These are phyloP conservation scores for Leptarthrus brevirostris DNA, from an alignment of 2,888 invertebrate genomes.

Conservation along the genomic window DNA sequence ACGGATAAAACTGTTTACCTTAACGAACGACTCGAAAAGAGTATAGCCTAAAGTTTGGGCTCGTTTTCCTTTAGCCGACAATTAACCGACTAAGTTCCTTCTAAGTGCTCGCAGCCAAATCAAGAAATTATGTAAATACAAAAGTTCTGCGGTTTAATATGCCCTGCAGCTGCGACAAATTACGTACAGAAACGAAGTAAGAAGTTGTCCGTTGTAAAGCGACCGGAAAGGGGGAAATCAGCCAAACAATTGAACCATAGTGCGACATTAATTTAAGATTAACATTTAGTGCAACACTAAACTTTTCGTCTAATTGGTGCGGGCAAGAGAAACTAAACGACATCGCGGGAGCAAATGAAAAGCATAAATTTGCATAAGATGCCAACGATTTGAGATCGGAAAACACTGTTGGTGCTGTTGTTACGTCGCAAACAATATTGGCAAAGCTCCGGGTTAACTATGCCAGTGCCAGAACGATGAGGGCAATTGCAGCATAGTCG, in stretches of 20 bases:
- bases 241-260: neutral
- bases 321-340: too few species aligned
- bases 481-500: neutral
- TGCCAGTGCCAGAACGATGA: neutral
- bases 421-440: neutral
- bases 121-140: neutral
- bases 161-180: neutral
- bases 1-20: neutral
- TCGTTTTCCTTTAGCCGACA: neutral
- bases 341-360: neutral
- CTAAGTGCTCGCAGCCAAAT: neutral
- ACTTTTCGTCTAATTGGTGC: neutral
- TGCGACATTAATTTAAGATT: neutral
- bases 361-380: constrained; percentile 3
- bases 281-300: neutral
- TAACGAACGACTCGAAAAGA: neutral
- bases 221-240: neutral
- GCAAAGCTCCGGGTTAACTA: neutral
- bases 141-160: neutral
- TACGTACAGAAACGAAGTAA: neutral
- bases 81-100: neutral
- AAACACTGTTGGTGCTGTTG: neutral
- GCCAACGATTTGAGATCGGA: neutral
- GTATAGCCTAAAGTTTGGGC: neutral
- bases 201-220: neutral